Evolutionary conservation across 1,140 invertebrate genomes (phyloP).

Genomic region (Aethina tumida): DNA sequence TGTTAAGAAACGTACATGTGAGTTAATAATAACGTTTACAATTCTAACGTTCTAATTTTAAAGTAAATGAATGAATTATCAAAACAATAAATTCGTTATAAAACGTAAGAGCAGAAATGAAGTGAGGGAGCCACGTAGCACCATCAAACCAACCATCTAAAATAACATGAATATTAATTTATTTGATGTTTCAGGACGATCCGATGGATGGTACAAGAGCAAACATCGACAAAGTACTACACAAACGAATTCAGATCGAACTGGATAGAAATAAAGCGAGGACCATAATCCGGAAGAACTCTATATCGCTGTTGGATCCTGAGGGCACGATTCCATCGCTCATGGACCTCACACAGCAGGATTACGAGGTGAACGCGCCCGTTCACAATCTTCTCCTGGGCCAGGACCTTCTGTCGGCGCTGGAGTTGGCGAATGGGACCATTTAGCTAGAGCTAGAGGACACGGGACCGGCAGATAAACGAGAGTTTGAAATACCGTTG

Average conservation of each 20-base stretch:
- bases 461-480: conserved; percentile 13
- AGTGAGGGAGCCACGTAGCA: no score
- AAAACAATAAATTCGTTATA: no score
- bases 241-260: not conserved
- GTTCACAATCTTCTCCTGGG: conserved; percentile 38
- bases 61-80: no score
- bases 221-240: conserved; percentile 3
- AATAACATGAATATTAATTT: not conserved
- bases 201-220: conserved; percentile 6
- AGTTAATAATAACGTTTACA: no score
- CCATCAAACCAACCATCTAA: not conserved
- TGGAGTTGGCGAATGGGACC: conserved; percentile 32
- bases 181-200: conserved; percentile 14
- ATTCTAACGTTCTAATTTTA: no score
- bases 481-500: conserved; percentile 25
- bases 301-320: conserved; percentile 35
- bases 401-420: conserved; percentile 41
- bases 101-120: no score
- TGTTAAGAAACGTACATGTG: no score
- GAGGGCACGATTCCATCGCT: conserved; percentile 37
- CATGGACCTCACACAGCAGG: conserved; percentile 41
- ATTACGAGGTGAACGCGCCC: conserved; percentile 48
- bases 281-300: conserved; percentile 30
- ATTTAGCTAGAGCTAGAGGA: conserved; percentile 30
- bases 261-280: no score